Evolutionary conservation across 2,113 vertebrate species (phyloP), one percentile per base, ranked within the genome.

Genomic region (Equus quagga): DNA sequence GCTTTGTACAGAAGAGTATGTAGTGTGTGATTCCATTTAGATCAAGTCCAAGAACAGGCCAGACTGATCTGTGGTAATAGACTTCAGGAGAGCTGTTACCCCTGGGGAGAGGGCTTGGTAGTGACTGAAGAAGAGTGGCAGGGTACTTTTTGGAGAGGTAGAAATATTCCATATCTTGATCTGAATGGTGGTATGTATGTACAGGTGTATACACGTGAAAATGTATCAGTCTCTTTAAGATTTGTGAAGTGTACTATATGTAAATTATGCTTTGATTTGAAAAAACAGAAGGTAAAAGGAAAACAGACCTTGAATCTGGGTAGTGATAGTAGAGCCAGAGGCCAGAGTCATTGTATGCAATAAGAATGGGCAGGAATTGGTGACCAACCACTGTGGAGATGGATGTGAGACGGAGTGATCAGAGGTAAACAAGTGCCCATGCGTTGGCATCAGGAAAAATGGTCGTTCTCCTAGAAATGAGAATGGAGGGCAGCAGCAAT

Each of bases 401-500:
- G 3, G 17, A 5, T 41, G 28, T 62, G 46, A 1, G 28, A 58
- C 41, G 21, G 26, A 41, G 76, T 23, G 6, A 56, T 62, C 31
- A 76, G 60, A 60, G 28, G 17, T 10, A 1, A 75, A 28, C 6
- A 0, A 11, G 78, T 41, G 28, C 51, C 41, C 36, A 0, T 4
- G 5, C 0, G 0, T 56, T 8, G 7, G 19, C 3, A 0, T 79
- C 56, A 24, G 46, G 58, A 62, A 33, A 24, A 75, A 62, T 41
- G 11, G 31, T 19, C 8, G 28, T 26, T 36, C 18, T 44, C 70
- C 19, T 81, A 56, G 36, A 67, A 69, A 49, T 2, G 0, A 23
- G 33, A 14, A 36, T 14, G 19, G 5, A 4, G 10, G 18, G 19
- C n/a, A 7, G 14, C 24, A 60, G 41, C 4, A 0, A 33, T 17